Percentiles rank a stretch among this genome's conserved stretches.
Conservation (phyloP, 2,888 invertebrate species). For the Eilema caniola region DNA sequence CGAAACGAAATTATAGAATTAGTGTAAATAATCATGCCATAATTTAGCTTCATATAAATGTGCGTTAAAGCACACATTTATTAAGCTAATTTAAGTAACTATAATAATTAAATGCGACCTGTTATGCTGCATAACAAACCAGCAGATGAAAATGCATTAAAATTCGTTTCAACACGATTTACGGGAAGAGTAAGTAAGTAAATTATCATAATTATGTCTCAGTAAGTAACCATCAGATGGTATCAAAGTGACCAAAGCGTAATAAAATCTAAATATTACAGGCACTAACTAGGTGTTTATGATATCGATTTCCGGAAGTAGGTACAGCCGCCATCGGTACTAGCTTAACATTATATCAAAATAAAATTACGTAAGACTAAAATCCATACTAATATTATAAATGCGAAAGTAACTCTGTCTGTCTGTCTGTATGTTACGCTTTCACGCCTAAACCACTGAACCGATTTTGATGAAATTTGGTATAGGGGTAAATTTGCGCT, state of each 20-base stretch:
- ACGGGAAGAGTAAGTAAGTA: neutral
- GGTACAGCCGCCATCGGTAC: neutral
- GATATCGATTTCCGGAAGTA: neutral
- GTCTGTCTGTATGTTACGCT: no score
- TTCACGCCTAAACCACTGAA: no score
- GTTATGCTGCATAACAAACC: neutral
- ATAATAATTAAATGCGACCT: neutral
- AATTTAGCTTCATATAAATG: no score
- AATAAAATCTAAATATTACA: constrained; percentile 1
- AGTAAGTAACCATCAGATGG: neutral
- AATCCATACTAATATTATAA: no score
- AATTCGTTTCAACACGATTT: neutral
- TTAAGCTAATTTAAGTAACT: neutral
- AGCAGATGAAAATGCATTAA: neutral
- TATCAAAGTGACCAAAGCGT: neutral
- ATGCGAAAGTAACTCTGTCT: no score
- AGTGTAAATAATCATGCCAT: no score
- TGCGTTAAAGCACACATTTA: neutral
- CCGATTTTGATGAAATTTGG: no score
- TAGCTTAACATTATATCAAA: no score
- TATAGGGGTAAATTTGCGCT: no score
- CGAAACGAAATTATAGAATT: no score
- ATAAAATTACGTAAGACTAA: no score
- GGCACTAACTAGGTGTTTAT: neutral
- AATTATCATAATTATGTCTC: neutral